Conservation (phyloP, 1,140 invertebrate genomes). For the Drosophila melanica region DNA sequence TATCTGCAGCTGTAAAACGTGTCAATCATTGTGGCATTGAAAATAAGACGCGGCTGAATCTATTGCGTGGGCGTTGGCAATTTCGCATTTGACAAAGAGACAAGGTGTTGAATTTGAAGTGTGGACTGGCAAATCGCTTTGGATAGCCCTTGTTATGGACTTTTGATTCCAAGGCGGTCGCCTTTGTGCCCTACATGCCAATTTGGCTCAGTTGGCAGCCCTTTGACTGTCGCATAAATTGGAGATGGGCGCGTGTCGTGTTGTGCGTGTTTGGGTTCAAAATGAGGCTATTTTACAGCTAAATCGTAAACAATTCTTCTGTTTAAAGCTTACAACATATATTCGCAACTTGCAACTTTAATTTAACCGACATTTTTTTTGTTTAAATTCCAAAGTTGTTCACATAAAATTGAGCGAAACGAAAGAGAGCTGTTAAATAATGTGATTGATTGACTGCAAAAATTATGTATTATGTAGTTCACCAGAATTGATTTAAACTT, state of each 20-base stretch:
- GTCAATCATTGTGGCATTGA: constrained; percentile 64
- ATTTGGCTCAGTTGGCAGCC: constrained; percentile 31
- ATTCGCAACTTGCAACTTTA: too few relatives aligned
- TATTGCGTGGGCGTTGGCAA: constrained; percentile 21
- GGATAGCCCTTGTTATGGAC: constrained; percentile 10
- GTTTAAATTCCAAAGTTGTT: too few relatives aligned
- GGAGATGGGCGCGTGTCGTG: background rate
- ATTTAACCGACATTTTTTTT: too few relatives aligned
- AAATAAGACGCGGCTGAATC: constrained; percentile 18
- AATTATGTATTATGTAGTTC: too few relatives aligned
- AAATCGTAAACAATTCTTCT: too few relatives aligned
- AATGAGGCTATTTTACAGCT: too few relatives aligned
- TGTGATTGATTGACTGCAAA: too few relatives aligned
- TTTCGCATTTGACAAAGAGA: constrained; percentile 18
- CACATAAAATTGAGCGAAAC: too few relatives aligned
- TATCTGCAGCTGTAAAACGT: constrained; percentile 20
- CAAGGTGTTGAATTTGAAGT: constrained; percentile 8
- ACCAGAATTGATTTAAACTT: too few relatives aligned
- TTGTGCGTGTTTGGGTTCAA: too few relatives aligned
- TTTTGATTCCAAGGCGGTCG: constrained; percentile 15
- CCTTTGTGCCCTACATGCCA: constrained; percentile 19
- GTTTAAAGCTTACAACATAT: too few relatives aligned
- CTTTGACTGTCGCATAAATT: constrained; percentile 15
- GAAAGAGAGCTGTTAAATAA: too few relatives aligned
- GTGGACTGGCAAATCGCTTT: constrained; percentile 13